phyloP scores from a whole-genome alignment of 2,113 vertebrate species.

The Lathamus discolor region DNA sequence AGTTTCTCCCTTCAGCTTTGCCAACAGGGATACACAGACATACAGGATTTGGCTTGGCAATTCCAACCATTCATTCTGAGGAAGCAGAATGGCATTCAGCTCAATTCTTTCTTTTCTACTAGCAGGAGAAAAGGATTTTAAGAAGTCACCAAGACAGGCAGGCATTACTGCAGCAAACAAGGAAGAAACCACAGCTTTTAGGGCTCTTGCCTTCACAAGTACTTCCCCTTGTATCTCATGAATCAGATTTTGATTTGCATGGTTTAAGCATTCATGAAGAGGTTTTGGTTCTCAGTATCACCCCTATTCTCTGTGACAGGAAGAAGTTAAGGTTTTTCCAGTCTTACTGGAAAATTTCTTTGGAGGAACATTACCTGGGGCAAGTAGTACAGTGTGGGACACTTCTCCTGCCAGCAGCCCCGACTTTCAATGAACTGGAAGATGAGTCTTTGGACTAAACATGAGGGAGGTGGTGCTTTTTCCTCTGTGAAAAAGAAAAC shows the following conservation, averaged over 20 bases:
- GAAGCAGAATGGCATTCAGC: background rate
- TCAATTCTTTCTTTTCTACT: background rate
- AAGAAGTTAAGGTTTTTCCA: background rate
- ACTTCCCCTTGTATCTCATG: background rate
- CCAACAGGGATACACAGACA: background rate
- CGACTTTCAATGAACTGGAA: slow-evolving; percentile 72
- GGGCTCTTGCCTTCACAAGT: background rate
- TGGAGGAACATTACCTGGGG: slow-evolving; percentile 69
- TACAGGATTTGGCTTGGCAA: background rate
- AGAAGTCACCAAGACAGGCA: background rate
- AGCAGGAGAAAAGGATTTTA: background rate
- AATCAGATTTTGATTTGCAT: background rate
- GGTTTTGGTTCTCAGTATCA: background rate
- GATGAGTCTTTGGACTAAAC: slow-evolving; percentile 78
- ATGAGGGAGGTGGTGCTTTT: slow-evolving; percentile 70
- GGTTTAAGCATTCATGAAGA: background rate
- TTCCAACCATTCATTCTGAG: background rate
- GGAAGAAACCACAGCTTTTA: background rate
- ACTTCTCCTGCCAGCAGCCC: slow-evolving; percentile 69
- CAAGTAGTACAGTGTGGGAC: slow-evolving; percentile 60
- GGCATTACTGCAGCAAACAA: background rate
- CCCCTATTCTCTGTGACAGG: background rate
- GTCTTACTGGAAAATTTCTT: background rate
- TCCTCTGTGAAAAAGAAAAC: slow-evolving; percentile 61
- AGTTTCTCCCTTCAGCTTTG: background rate